Base-by-base conservation (phyloP, 2,797 vertebrate species). In the Pipistrellus nathusii region DNA sequence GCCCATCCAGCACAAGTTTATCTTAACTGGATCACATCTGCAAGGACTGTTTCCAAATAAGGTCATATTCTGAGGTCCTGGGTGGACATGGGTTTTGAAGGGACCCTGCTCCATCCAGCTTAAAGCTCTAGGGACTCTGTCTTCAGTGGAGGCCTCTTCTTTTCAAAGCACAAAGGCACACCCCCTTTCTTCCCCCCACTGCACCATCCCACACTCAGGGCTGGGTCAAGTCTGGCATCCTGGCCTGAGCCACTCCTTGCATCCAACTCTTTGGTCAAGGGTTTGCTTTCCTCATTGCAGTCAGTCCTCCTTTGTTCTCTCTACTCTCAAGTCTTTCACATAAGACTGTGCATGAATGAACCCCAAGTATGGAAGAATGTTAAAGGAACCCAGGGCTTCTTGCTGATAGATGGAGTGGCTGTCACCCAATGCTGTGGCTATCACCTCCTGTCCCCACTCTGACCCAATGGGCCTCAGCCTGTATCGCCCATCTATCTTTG, bases 1-100 rank as follows among this genome's bases (percentile, higher is more conserved):
- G 15, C 32, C 57, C 94, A 85, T 14, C 81, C 35, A 73, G 15
- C 21, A n/a, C 76, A 53, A 92, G 46, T 30, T 86, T 23, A 80
- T 64, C 46, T 81, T 85, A 81, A 92, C 51, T 46, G 75, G 87
- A 71, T 73, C 64, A 85, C 0, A 27, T 41, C 41, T 32, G 18
- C 1, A 38, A 85, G 87, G 62, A 72, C 30, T 88, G 14, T 59
- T 83, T 96, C 46, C 57, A 80, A 92, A 84, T 71, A 85, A 88
- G 51, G 44, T 75, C 64, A 80, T 15, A 30, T 41, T 83, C 32
- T 88, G 38, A 17, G 48, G 20, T 66, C 78, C 25, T 81, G 30
- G 8, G 30, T 72, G 25, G 30, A 17, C 38, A 51, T 66, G 25
- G 20, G 41, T 72, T 90, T 86, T 71, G 30, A 44, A n/a, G 53